Percentiles rank a stretch among this genome's conserved stretches.
Evolutionary conservation across 2,888 invertebrate genomes (phyloP).

Genomic region (Ecdyonurus torrentis): DNA sequence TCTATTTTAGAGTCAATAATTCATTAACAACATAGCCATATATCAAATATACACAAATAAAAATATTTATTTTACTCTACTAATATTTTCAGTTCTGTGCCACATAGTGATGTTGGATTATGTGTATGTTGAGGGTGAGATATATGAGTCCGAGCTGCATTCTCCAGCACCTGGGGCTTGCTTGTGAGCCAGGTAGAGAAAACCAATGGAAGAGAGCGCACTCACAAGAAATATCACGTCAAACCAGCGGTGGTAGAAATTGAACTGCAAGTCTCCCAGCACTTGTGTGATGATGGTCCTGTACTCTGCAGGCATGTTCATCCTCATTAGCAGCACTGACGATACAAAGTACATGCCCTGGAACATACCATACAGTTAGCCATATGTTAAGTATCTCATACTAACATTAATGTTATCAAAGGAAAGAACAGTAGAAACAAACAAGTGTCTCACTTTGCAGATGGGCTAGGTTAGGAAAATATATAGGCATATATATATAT

Average conservation of each 20-base stretch:
- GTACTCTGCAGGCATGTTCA: constrained; percentile 99
- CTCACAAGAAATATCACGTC: constrained; percentile 97
- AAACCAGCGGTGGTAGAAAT: constrained; percentile 99
- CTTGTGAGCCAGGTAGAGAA: constrained; percentile 90
- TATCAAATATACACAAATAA: background rate
- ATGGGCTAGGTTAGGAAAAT: too few species aligned
- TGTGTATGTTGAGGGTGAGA: background rate
- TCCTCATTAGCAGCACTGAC: constrained; percentile 88
- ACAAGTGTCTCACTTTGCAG: too few species aligned
- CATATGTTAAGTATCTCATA: too few species aligned
- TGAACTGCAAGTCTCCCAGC: constrained; percentile 91
- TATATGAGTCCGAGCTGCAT: background rate
- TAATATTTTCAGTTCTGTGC: background rate
- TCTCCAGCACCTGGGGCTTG: constrained; percentile 29
- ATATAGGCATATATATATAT: too few species aligned
- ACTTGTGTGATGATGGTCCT: constrained; percentile 84
- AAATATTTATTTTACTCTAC: background rate
- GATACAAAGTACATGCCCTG: constrained; percentile 99
- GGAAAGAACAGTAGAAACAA: too few species aligned
- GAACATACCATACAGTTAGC: too few species aligned
- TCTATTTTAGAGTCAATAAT: too few species aligned
- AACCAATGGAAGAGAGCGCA: constrained; percentile 87
- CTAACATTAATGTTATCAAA: too few species aligned
- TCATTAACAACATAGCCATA: background rate
- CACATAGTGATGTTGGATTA: too few species aligned